Evolutionary conservation across 2,797 vertebrate genomes (phyloP).

Genomic region (Eidolon dupreanum): DNA sequence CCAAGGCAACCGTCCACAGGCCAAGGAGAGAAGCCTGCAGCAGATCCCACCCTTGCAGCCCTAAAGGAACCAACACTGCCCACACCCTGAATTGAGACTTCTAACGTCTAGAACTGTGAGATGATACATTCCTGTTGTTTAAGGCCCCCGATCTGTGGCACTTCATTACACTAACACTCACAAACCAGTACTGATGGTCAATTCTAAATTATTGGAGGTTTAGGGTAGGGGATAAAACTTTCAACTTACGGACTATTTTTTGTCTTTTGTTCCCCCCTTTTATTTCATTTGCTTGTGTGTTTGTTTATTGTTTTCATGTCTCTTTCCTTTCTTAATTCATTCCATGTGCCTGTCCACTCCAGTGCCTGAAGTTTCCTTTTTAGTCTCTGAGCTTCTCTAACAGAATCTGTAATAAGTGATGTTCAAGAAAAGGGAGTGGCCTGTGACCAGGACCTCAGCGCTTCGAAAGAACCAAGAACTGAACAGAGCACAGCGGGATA

Average conservation of each 20-base stretch:
- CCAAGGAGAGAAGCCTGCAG: background rate
- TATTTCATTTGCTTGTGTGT: too few relatives aligned
- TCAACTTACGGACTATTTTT: background rate
- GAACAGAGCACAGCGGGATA: background rate
- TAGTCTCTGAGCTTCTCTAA: background rate
- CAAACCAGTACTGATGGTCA: background rate
- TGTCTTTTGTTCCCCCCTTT: background rate
- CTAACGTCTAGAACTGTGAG: background rate
- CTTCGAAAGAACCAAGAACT: background rate
- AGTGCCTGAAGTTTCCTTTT: background rate
- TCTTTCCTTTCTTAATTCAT: background rate
- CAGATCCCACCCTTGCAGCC: background rate
- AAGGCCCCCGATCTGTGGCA: background rate
- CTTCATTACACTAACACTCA: background rate
- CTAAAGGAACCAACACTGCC: background rate
- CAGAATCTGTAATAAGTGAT: background rate
- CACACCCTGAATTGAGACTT: background rate
- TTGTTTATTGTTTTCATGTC: background rate
- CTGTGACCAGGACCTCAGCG: background rate
- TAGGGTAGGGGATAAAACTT: background rate
- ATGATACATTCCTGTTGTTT: background rate
- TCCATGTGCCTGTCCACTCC: background rate
- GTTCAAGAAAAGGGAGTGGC: background rate
- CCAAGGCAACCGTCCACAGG: too few relatives aligned
- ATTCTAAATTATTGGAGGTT: background rate